Evolutionary conservation across 2,888 invertebrate genomes (phyloP), one percentile per base, ranked within the genome.

Genomic region (Melanargia galathea): DNA sequence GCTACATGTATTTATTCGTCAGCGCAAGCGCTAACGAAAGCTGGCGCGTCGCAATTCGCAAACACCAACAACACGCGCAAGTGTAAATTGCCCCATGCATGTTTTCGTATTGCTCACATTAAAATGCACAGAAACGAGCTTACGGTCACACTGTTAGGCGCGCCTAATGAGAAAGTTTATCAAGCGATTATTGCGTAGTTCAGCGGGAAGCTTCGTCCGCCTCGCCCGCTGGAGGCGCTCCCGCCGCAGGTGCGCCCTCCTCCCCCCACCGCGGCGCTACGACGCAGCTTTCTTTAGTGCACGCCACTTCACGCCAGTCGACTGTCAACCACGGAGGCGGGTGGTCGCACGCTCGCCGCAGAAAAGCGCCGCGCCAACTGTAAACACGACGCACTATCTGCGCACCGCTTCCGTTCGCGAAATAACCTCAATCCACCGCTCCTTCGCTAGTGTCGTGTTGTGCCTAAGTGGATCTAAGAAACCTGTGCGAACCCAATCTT

Each of bases 91-190:
- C 75, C 71, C 74, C 80, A 79, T 80, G 79, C 76, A 80, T 79
- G 80, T 82, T 80, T 81, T 83, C 79, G 80, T 82, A 81, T 82
- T 83, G 82, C 82, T 80, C 83, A 83, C 83, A 80, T 81, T 83
- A 82, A 70, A 84, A 83, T 81, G 81, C 82, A 83, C 82, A 86
- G 82, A 83, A 84, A 84, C 84, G 84, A 89, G 87, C 89, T 90
- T 90, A 86, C 85, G 84, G 87, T 90, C 90, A 84, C 87, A 90
- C 89, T 86, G 87, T 88, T 87, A 89, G 87, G 86, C 88, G 87
- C 87, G 88, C 87, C 89, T 90, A 90, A 90, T 90, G 90, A 90
- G 90, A 90, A 90, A 90, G 89, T 90, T 90, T 91, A 91, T 91
- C 88, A 90, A 91, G 90, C 90, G 90, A 87, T 90, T 91, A 90